Conservation (phyloP, 2,113 vertebrate species). For the Cisticola juncidis region DNA sequence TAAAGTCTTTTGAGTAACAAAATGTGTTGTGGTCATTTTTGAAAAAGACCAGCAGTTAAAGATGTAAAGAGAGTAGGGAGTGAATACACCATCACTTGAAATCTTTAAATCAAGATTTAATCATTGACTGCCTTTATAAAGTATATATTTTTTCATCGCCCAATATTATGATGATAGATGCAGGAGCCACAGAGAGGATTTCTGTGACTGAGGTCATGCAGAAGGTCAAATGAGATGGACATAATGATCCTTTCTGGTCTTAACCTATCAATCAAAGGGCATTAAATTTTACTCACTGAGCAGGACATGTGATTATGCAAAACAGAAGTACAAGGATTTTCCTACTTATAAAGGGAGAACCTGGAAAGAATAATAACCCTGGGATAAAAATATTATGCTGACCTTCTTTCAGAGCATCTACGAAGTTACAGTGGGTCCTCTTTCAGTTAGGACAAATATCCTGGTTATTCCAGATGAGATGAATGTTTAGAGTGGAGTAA, state of each 20-base stretch:
- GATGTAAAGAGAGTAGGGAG: not conserved
- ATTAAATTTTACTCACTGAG: conserved; percentile 41
- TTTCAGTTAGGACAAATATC: not conserved
- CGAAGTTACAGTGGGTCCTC: not conserved
- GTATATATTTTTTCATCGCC: not conserved
- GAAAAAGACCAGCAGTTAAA: not conserved
- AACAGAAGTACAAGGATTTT: conserved; percentile 1
- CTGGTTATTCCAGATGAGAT: not conserved
- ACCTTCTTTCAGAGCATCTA: not conserved
- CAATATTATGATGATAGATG: not conserved
- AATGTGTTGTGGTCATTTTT: not conserved
- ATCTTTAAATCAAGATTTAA: not conserved
- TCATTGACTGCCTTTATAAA: not conserved
- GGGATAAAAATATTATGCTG: conserved; percentile 1
- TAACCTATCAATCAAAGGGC: conserved; percentile 25
- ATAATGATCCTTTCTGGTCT: not conserved
- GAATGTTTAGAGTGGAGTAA: not conserved
- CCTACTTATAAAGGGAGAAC: not conserved
- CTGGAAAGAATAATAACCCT: not conserved
- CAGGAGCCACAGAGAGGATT: not conserved
- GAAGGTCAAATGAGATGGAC: not conserved
- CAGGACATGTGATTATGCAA: conserved; percentile 16
- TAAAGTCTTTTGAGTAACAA: not conserved
- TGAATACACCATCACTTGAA: not conserved
- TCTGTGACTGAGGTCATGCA: not conserved